Evolutionary conservation across 2,797 vertebrate genomes (phyloP).

Genomic region (Odontamblyopus lacepedii): DNA sequence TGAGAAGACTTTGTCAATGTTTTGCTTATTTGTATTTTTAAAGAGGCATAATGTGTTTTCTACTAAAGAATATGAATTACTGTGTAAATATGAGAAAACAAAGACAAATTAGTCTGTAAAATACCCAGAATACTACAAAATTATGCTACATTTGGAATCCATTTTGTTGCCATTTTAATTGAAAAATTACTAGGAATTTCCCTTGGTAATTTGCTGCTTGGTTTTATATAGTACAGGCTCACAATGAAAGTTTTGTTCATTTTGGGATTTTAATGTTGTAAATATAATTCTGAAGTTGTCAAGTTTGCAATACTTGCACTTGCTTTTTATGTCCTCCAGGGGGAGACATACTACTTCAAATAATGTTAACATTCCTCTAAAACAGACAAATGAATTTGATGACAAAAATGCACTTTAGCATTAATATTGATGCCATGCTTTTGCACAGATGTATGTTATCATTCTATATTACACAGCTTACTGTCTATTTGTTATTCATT

Average conservation of each 20-base stretch:
- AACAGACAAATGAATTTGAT: constrained; percentile 47
- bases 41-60: constrained; percentile 9
- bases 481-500: constrained; percentile 24
- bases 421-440: constrained; percentile 57
- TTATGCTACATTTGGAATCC: neutral
- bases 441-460: constrained; percentile 55
- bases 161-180: neutral
- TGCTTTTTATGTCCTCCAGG: constrained; percentile 53
- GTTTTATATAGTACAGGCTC: neutral
- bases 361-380: constrained; percentile 49
- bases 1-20: constrained; percentile 28
- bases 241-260: neutral
- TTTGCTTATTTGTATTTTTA: constrained; percentile 20
- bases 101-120: neutral
- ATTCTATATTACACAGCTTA: constrained; percentile 28
- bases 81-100: neutral
- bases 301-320: neutral
- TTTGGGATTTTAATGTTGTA: neutral
- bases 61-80: neutral
- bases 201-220: neutral
- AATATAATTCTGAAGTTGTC: neutral
- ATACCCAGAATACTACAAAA: neutral
- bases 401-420: constrained; percentile 69
- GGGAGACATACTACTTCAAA: constrained; percentile 37
- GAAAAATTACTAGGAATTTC: too few species aligned